A percentile compares a stretch with the other conserved stretches of the same genome.
Evolutionary conservation across 2,888 invertebrate species (phyloP).

Genomic region (Agrochola litura): DNA sequence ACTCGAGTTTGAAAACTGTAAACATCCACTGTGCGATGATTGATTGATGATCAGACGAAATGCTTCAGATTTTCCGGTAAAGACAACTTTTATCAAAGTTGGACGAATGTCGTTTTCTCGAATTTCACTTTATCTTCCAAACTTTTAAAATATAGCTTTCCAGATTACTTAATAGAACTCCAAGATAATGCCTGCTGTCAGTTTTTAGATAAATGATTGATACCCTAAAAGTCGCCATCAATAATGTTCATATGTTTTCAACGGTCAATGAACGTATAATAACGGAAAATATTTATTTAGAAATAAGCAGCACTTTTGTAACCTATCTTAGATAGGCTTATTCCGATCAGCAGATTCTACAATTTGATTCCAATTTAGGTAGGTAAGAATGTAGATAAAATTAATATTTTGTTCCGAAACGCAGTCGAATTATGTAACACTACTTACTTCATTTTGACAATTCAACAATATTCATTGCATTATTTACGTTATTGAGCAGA

Average conservation of each 20-base stretch:
- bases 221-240: not conserved
- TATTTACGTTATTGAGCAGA: not conserved
- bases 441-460: not conserved
- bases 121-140: not conserved
- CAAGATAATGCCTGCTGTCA: not conserved
- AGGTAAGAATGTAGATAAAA: not conserved
- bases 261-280: not conserved
- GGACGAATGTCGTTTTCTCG: conserved; percentile 7
- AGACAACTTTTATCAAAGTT: conserved; percentile 15
- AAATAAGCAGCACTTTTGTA: not conserved
- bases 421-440: no score
- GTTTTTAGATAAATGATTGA: conserved; percentile 6
- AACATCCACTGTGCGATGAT: not conserved
- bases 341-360: not conserved
- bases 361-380: not conserved
- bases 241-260: not conserved
- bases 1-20: not conserved
- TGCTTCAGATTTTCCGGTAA: not conserved
- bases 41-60: conserved; percentile 25
- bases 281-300: not conserved
- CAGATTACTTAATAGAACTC: conserved; percentile 1
- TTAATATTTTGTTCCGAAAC: not conserved
- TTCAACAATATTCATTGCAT: not conserved
- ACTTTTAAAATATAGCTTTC: conserved; percentile 18
- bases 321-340: not conserved